Evolutionary conservation across 92 coral and sea anemone genomes (phyloP), one percentile per base, ranked within the genome.

Genomic region (Hydrozoanthus gracilis): DNA sequence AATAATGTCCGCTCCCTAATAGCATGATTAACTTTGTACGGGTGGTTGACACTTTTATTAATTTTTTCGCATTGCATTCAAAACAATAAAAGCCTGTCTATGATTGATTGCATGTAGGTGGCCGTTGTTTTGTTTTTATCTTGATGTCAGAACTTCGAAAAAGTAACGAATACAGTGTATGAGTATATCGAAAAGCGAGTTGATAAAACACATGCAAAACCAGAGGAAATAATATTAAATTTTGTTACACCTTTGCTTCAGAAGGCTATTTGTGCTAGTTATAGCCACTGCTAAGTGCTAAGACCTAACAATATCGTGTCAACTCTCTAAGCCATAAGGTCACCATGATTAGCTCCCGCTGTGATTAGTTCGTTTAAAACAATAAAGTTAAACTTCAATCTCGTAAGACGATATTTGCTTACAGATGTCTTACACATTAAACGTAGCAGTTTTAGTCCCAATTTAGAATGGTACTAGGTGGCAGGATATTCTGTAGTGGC

Each of bases 381-480:
- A 11, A 52, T 11, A 5, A 52, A 11, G 5, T 52, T 11, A 5
- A 5, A 52, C n/a, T n/a, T n/a, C n/a, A n/a, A n/a, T n/a, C n/a
- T n/a, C n/a, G n/a, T n/a, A n/a, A n/a, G n/a, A n/a, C n/a, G n/a
- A n/a, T n/a, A n/a, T n/a, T n/a, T n/a, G n/a, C n/a, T n/a, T n/a
- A n/a, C n/a, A n/a, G n/a, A 52, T 52, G 58, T 61, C 18, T 61
- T 61, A 61, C 18, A 6, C 67, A 61, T 13, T 3, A 61, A 61
- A 61, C 67, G 67, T 61, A 61, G 20, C 67, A n/a, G 67, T 61
- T 61, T n/a, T n/a, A n/a, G n/a, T n/a, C n/a, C n/a, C n/a, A n/a
- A n/a, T n/a, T n/a, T n/a, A n/a, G n/a, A n/a, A n/a, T n/a, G n/a
- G n/a, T n/a, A n/a, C n/a, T n/a, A n/a, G n/a, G n/a, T n/a, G n/a